A percentile compares a stretch with the other conserved stretches of the same genome.
Evolutionary conservation across 2,888 invertebrate species (phyloP).

Genomic region (Orthosia gracilis): DNA sequence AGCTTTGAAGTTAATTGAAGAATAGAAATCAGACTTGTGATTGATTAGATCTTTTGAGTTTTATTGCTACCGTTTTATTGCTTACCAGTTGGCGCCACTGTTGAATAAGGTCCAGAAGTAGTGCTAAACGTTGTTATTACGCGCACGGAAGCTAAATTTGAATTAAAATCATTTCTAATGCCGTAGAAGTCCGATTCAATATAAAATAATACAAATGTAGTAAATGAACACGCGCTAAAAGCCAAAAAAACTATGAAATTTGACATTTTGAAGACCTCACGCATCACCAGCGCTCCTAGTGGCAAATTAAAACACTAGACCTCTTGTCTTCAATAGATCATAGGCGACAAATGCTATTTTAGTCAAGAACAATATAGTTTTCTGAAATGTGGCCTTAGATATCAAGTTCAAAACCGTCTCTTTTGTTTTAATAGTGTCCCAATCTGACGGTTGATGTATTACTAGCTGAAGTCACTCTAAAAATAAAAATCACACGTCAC

Average conservation of each 20-base stretch:
- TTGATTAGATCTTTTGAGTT: not conserved
- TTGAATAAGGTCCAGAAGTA: too few relatives aligned
- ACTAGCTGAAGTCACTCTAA: slow-evolving; percentile 1
- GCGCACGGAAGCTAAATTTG: too few relatives aligned
- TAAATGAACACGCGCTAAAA: too few relatives aligned
- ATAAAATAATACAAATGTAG: too few relatives aligned
- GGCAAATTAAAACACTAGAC: too few relatives aligned
- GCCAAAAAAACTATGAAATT: too few relatives aligned
- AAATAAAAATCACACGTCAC: slow-evolving; percentile 10
- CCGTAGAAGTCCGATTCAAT: too few relatives aligned
- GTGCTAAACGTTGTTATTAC: too few relatives aligned
- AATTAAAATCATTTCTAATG: too few relatives aligned
- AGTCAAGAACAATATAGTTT: not conserved
- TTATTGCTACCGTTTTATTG: not conserved
- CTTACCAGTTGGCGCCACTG: too few relatives aligned
- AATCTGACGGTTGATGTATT: not conserved
- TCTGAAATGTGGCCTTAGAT: not conserved
- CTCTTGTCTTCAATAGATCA: not conserved
- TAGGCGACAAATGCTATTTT: not conserved
- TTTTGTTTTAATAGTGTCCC: not conserved
- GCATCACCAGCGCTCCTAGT: too few relatives aligned
- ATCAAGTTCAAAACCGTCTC: not conserved
- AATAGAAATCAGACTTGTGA: slow-evolving; percentile 9
- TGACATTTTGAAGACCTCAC: too few relatives aligned
- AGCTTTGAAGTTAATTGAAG: slow-evolving; percentile 24